Evolutionary conservation across 2,888 invertebrate species (phyloP).

Genomic region (Melanargia galathea): DNA sequence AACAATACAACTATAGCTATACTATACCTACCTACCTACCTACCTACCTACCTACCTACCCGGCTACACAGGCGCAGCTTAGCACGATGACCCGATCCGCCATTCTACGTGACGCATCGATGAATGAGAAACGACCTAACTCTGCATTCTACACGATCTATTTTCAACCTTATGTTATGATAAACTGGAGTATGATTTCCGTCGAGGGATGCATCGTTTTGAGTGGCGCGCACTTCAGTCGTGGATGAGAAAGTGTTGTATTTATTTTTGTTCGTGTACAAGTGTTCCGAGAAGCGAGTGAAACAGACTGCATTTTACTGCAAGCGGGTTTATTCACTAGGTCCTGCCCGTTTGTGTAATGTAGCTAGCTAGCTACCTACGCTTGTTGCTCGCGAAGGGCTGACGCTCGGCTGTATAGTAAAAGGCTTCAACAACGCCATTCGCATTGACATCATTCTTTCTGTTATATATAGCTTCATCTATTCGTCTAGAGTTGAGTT

Average conservation of each 20-base stretch:
- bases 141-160: constrained; percentile 39
- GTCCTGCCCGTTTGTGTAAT: constrained; percentile 10
- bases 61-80: constrained; percentile 45
- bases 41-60: constrained; percentile 39
- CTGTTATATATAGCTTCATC: not conserved
- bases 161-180: constrained; percentile 44
- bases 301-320: constrained; percentile 48
- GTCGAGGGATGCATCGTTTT: constrained; percentile 6
- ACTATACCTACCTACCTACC: constrained; percentile 10
- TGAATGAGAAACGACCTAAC: constrained; percentile 53
- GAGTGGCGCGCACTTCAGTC: constrained; percentile 19
- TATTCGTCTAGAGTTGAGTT: not conserved
- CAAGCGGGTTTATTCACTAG: constrained; percentile 35
- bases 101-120: constrained; percentile 68
- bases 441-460: constrained; percentile 10
- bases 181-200: constrained; percentile 44
- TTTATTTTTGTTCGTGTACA: constrained; percentile 69
- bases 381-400: constrained; percentile 10
- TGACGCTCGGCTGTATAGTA: constrained; percentile 9
- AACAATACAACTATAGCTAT: constrained; percentile 49
- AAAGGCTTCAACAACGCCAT: constrained; percentile 9
- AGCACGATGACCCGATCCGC: constrained; percentile 75
- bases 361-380: no score
- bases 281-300: constrained; percentile 67
- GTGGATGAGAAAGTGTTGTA: constrained; percentile 68